These are phyloP conservation scores for Halichoeres trimaculatus DNA, from an alignment of 2,113 vertebrate species.

Conservation along the genomic window DNA sequence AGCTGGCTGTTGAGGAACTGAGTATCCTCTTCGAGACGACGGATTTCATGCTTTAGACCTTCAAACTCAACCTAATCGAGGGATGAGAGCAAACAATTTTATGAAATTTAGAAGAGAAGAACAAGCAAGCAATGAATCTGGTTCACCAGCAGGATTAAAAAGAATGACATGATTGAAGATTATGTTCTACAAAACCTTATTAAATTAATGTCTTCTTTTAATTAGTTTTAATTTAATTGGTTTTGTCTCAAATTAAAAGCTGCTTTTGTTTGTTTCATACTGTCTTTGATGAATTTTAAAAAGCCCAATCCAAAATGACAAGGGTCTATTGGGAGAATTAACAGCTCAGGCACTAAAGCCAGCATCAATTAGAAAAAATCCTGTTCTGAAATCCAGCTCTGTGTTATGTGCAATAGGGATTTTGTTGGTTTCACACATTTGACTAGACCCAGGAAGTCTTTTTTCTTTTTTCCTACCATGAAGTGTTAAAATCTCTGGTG, in stretches of 20 bases:
- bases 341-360: slow-evolving; percentile 27
- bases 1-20: slow-evolving; percentile 98
- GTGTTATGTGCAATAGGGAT: slow-evolving; percentile 8
- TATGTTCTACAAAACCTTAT: slow-evolving; percentile 24
- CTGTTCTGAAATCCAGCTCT: slow-evolving; percentile 19
- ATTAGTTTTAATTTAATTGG: slow-evolving; percentile 39
- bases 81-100: slow-evolving; percentile 4
- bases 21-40: slow-evolving; percentile 94
- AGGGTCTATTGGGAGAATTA: slow-evolving; percentile 11
- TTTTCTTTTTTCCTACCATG: neutral
- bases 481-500: neutral
- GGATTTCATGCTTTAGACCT: slow-evolving; percentile 97
- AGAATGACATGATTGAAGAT: slow-evolving; percentile 13
- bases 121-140: neutral
- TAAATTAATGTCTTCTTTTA: slow-evolving; percentile 26
- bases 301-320: slow-evolving; percentile 16
- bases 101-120: neutral
- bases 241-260: slow-evolving; percentile 22
- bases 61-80: slow-evolving; percentile 95
- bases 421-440: slow-evolving; percentile 1
- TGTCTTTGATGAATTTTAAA: slow-evolving; percentile 20
- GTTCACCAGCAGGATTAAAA: slow-evolving; percentile 7
- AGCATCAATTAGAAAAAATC: slow-evolving; percentile 30
- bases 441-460: slow-evolving; percentile 19
- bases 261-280: slow-evolving; percentile 19